Conservation (phyloP, 2,797 vertebrate species). For the Serranus cabrilla region DNA sequence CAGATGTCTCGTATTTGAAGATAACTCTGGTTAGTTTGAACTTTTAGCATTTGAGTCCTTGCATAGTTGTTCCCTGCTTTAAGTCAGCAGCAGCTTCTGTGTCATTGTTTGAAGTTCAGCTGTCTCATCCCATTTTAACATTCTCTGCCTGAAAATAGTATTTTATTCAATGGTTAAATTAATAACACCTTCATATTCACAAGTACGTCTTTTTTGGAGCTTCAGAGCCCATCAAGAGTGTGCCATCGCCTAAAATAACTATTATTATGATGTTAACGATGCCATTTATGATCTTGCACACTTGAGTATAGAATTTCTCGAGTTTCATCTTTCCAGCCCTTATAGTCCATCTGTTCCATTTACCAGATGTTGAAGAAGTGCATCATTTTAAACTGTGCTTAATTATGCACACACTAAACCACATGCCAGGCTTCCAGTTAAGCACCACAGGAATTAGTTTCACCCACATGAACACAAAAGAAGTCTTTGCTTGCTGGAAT, state of each 20-base stretch:
- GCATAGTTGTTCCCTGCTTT: slow-evolving; percentile 5
- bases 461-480: slow-evolving; percentile 31
- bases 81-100: not conserved
- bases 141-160: not conserved
- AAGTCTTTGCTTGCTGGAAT: slow-evolving; percentile 4
- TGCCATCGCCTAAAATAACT: slow-evolving; percentile 21
- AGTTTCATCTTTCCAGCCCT: slow-evolving; percentile 34
- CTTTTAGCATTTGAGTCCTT: not conserved
- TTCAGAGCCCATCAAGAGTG: not conserved
- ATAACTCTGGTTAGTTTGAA: not conserved
- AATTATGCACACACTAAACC: slow-evolving; percentile 49
- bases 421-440: slow-evolving; percentile 37
- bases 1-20: not conserved
- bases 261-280: slow-evolving; percentile 37
- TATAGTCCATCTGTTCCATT: slow-evolving; percentile 40
- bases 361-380: slow-evolving; percentile 47
- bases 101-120: not conserved
- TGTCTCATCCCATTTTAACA: not conserved
- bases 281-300: slow-evolving; percentile 40
- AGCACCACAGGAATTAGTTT: slow-evolving; percentile 47
- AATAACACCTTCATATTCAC: not conserved
- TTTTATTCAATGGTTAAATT: not conserved
- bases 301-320: slow-evolving; percentile 32
- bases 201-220: not conserved
- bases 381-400: slow-evolving; percentile 45